Base-by-base conservation (phyloP, 2,888 invertebrate genomes). In the Xylota segnis region DNA sequence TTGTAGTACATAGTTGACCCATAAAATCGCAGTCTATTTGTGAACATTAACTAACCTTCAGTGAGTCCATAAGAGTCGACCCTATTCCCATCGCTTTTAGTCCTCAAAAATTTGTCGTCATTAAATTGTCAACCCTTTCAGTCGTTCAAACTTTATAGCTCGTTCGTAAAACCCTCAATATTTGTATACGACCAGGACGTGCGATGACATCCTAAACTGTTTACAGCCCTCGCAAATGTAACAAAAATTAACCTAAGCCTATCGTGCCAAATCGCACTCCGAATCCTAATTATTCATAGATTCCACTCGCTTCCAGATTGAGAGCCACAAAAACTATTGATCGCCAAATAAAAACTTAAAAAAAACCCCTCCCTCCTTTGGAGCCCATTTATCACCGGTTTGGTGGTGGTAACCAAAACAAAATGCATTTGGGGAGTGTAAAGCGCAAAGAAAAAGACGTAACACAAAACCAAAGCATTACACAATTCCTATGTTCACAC, bases 381-480 rank as follows among this genome's bases (percentile, higher is more conserved):
- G 23, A 23, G 58, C 50, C 32, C 54, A 61, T 77, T 77, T 70
- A 68, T 77, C 68, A 77, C 68, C 61, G 61, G 52, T 61, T 52
- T 63, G 61, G 52, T 37, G 34, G 50, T 32, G 2, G 40, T 34
- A 52, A 52, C 27, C 16, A n/a, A 58, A n/a, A 61, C 43, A 37
- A 18, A 58, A 16, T 58, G 27, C 14, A 52, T 16, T 54, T 23
- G 16, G n/a, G n/a, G n/a, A n/a, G n/a, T n/a, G 47, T 37, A 10
- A 54, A 34, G 14, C 34, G 23, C 12, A 52, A 34, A 29, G 7
- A 10, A 18, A 12, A 52, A 58, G n/a, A 54, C 32, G 47, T n/a
- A 50, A 59, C 47, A 37, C 65, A 23, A 47, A 45, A 37, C 47
- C 6, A 66, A 47, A 47, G 9, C 27, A 45, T 37, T 45, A 29